Base-by-base conservation (phyloP, 2,888 invertebrate genomes). In the Chalcis sispes region DNA sequence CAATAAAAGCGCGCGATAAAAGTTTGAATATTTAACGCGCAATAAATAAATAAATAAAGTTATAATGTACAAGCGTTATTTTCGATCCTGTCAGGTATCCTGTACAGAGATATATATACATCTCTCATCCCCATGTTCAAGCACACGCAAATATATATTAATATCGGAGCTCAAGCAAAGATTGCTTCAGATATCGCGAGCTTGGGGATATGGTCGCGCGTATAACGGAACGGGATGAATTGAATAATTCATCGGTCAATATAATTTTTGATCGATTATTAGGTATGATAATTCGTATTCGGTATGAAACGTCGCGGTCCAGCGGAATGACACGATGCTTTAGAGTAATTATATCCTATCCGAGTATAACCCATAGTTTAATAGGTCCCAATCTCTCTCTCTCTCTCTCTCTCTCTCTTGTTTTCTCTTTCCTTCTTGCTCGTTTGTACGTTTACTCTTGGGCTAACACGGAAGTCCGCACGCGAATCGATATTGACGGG, bases 231-330 rank as follows among this genome's bases (percentile, higher is more conserved):
- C 76, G 72, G 65, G 61, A 59, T n/a, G n/a, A 75, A 79, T 80
- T 78, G 73, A 78, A 79, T 77, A 70, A 70, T 65, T 65, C 46
- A 61, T 46, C 61, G 54, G 52, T 74, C 40, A 66, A 62, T 66
- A 23, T 48, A 73, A 52, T 77, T 74, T 70, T 74, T 71, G 36
- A 23, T 7, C 3, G 64, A 61, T 70, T n/a, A 42, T 70, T 65
- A 58, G 23, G 29, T 46, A 59, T 25, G 71, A 65, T 59, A 75
- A 71, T 65, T 23, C 48, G 48, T 15, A 15, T 13, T 20, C 7
- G 27, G 18, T 48, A 62, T 40, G 32, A 69, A 69, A 69, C 25
- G 64, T 4, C 25, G 40, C 52, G 1, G 46, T 15, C 4, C 10
- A 1, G 29, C 62, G 58, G 32, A 42, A 46, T 59, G 66, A 61